Evolutionary conservation across 2,797 vertebrate genomes (phyloP).

Genomic region (Pteronotus mesoamericanus): DNA sequence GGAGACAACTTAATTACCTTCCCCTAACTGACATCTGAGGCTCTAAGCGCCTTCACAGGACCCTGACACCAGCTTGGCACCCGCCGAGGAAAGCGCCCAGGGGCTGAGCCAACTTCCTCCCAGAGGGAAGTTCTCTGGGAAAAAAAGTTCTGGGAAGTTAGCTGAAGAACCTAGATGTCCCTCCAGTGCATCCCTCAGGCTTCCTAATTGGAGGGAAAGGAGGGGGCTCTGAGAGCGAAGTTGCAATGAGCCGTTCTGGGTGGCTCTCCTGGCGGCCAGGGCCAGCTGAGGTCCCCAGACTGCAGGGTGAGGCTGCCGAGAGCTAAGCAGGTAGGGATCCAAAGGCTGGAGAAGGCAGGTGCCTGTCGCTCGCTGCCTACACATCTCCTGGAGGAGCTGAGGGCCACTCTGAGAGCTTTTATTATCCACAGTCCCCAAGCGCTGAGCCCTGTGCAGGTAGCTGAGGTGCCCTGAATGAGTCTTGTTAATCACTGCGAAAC

Average conservation of each 20-base stretch:
- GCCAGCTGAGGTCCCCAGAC: background rate
- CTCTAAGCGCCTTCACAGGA: background rate
- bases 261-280: background rate
- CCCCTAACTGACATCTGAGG: background rate
- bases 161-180: background rate
- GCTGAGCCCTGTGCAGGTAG: background rate
- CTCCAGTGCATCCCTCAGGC: background rate
- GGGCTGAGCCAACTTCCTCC: background rate
- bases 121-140: background rate
- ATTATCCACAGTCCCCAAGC: background rate
- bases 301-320: background rate
- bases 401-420: background rate
- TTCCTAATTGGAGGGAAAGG: background rate
- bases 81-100: background rate
- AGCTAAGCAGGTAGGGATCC: background rate
- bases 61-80: background rate
- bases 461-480: slow-evolving; percentile 20
- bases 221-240: background rate
- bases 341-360: background rate
- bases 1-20: slow-evolving; percentile 33
- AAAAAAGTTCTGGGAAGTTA: slow-evolving; percentile 27
- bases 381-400: slow-evolving; percentile 4
- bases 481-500: slow-evolving; percentile 48
- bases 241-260: background rate
- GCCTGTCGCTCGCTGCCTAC: slow-evolving; percentile 22